phyloP scores from a whole-genome alignment of 2,113 vertebrate species.

The Xiphophorus hellerii region DNA sequence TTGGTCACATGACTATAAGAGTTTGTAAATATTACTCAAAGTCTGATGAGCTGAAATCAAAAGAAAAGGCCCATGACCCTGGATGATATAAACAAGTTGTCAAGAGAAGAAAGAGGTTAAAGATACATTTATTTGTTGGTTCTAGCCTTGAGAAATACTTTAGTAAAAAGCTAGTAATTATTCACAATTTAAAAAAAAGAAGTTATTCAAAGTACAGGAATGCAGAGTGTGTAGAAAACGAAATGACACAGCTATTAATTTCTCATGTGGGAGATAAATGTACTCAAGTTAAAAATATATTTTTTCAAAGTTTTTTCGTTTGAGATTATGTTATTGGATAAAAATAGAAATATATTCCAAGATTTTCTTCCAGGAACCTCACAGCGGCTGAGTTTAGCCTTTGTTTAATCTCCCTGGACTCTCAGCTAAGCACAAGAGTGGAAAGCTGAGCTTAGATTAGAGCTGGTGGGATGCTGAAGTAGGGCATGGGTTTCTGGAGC shows the following conservation, averaged over 20 bases:
- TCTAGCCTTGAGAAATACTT: no score
- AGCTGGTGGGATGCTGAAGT: slow-evolving; percentile 33
- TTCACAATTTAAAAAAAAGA: not conserved
- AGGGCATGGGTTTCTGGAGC: slow-evolving; percentile 26
- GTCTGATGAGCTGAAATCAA: no score
- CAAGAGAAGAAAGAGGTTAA: no score
- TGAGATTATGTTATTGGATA: not conserved
- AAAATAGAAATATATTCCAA: not conserved
- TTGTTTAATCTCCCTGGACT: slow-evolving; percentile 29
- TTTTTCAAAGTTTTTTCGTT: not conserved
- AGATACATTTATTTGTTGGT: no score
- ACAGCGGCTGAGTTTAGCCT: slow-evolving; percentile 4
- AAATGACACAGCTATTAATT: not conserved
- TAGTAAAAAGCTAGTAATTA: not conserved
- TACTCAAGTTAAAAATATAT: not conserved
- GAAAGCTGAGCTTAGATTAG: slow-evolving; percentile 31
- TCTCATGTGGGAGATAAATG: not conserved
- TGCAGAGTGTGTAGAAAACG: not conserved
- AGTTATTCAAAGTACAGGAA: not conserved
- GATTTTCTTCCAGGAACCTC: not conserved
- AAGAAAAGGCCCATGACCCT: no score
- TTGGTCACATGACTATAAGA: not conserved
- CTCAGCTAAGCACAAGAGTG: slow-evolving; percentile 4
- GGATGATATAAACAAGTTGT: no score
- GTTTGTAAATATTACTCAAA: not conserved